Conservation (phyloP, 2,797 vertebrate genomes). For the Alosa sapidissima region DNA sequence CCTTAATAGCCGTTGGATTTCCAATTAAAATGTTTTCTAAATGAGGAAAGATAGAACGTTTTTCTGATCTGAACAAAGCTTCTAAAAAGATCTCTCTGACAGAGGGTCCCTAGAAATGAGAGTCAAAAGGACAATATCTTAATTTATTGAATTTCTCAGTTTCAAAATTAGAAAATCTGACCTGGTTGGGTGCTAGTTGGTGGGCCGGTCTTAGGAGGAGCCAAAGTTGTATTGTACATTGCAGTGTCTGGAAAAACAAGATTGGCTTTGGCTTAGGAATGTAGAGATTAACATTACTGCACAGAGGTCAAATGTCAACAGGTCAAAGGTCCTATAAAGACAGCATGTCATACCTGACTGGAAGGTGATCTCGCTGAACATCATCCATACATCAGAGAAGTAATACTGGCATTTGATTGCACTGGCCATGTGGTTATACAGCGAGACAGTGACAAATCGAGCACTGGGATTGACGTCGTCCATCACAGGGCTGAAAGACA, state of each 20-base stretch:
- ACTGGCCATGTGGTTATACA: conserved; percentile 93
- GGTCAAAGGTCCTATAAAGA: background rate
- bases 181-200: conserved; percentile 75
- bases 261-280: background rate
- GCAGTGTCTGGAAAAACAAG: conserved; percentile 81
- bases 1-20: too few species aligned
- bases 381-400: conserved; percentile 94
- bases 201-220: conserved; percentile 66
- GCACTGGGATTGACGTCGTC: conserved; percentile 89
- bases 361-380: conserved; percentile 99
- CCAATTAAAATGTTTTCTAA: background rate
- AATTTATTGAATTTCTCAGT: background rate
- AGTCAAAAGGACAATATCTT: too few species aligned
- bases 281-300: background rate
- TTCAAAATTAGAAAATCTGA: conserved; percentile 49
- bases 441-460: conserved; percentile 88
- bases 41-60: background rate
- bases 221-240: conserved; percentile 92
- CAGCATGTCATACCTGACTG: conserved; percentile 83
- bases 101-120: too few species aligned
- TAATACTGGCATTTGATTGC: conserved; percentile 96
- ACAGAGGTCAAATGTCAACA: background rate
- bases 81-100: background rate
- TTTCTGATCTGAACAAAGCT: background rate
- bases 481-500: conserved; percentile 83